Evolutionary conservation across 2,888 invertebrate genomes (phyloP), one percentile per base, ranked within the genome.

Genomic region (Andrena camellia): DNA sequence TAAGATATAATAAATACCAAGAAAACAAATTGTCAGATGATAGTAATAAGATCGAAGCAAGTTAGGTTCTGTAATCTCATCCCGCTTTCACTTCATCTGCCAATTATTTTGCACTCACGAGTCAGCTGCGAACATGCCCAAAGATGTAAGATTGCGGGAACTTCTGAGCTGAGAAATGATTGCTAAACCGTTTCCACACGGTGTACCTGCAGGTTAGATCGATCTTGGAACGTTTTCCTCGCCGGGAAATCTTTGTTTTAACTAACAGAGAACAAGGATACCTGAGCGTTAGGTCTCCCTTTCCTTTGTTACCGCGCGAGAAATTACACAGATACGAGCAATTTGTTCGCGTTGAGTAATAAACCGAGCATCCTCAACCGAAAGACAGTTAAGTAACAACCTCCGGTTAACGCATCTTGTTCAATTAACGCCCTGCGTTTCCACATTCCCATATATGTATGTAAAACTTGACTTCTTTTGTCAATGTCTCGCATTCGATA

Each of bases 281-380:
- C 79, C 70, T 63, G 29, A 20, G 33, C 54, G 66, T 50, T 52
- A 50, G 69, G 71, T 82, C 75, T 80, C 81, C 60, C 83, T 79
- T 70, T 86, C 78, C 77, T 88, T 89, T 84, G 84, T 88, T 86
- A 81, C 63, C 59, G 68, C 66, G 67, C 64, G 80, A 74, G 82
- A 85, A 78, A 88, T 83, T 86, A 73, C 83, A 59, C 84, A 88
- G 86, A 90, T 83, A 72, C 86, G 73, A 79, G 88, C 78, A 89
- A 88, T 90, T 87, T 86, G 77, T 79, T 67, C 77, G 74, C 64
- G 83, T 88, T 89, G 89, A 78, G 89, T 78, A 88, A 88, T 59
- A 72, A 85, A 52, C 63, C 67, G 73, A 42, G 72, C 75, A 82
- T 87, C 87, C 76, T 85, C 81, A 72, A 48, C 60, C 78, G 79